A percentile compares a stretch with the other conserved stretches of the same genome.
Evolutionary conservation across 1,140 invertebrate species (phyloP).

Genomic region (Trichogramma pretiosum): DNA sequence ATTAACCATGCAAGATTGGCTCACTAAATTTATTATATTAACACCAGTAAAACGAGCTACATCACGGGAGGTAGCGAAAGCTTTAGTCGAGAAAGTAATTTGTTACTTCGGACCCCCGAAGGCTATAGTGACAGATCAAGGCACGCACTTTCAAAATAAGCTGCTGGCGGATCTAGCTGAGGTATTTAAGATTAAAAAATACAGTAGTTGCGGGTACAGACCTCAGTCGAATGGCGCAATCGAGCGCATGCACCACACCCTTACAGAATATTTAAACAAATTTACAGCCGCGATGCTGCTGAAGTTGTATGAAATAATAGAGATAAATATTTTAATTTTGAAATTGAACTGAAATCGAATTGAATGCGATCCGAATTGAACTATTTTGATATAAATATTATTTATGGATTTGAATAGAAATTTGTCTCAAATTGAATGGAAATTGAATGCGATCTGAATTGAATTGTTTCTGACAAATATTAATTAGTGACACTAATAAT

Average conservation of each 20-base stretch:
- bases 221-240: background rate
- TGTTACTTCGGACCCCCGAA: background rate
- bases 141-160: background rate
- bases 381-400: no score
- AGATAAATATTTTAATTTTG: no score
- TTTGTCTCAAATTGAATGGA: no score
- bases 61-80: background rate
- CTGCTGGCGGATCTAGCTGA: background rate
- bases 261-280: background rate
- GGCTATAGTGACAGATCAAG: background rate
- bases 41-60: background rate
- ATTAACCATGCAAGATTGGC: background rate
- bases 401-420: no score
- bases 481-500: no score
- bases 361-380: no score
- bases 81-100: background rate
- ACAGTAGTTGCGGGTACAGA: background rate
- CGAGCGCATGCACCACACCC: background rate
- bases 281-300: no score
- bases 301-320: no score
- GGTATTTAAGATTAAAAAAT: background rate
- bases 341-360: no score
- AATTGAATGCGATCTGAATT: no score
- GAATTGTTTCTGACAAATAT: no score
- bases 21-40: background rate